Evolutionary conservation across 1,140 invertebrate genomes (phyloP).

Genomic region (Kradibia gibbosae): DNA sequence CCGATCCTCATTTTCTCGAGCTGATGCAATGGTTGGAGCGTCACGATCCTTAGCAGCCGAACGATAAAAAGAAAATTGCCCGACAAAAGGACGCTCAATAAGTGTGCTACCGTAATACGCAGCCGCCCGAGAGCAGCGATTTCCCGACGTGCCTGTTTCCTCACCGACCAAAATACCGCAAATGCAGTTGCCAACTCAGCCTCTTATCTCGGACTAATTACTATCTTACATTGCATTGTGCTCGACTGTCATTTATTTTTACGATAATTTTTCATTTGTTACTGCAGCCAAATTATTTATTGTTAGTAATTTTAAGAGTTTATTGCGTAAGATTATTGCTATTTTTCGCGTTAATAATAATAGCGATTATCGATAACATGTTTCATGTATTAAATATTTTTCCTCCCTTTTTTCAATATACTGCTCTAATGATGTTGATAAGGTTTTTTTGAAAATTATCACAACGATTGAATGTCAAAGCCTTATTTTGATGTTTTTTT

Average conservation of each 20-base stretch:
- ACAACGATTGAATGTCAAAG: no score
- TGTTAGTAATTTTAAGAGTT: background rate
- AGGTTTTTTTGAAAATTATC: no score
- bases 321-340: no score
- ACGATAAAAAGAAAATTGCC: constrained; percentile 59
- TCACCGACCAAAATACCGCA: background rate
- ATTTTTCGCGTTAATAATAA: no score
- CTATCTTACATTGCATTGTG: background rate
- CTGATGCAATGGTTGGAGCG: background rate
- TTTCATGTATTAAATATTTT: no score
- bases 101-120: constrained; percentile 45
- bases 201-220: background rate
- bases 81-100: background rate
- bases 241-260: background rate
- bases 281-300: background rate
- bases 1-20: background rate
- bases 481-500: no score
- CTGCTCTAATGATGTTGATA: no score
- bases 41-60: background rate
- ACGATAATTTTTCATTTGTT: background rate
- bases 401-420: no score
- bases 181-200: background rate
- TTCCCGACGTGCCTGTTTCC: background rate
- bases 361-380: no score
- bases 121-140: background rate